A percentile compares a stretch with the other conserved stretches of the same genome.
phyloP scores from a whole-genome alignment of 2,113 vertebrate genomes.

The Urocolius indicus region DNA sequence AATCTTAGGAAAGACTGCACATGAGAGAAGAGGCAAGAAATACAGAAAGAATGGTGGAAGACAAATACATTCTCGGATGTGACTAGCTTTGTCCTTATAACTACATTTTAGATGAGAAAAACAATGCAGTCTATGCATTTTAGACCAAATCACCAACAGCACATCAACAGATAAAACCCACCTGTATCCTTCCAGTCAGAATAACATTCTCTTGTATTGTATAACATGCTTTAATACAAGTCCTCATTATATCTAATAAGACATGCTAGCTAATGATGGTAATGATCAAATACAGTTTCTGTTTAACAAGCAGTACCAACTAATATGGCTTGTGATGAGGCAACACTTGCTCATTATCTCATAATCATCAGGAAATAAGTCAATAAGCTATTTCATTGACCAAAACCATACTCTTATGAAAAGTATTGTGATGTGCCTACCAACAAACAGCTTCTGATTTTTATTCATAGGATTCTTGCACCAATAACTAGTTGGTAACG shows the following conservation, averaged over 20 bases:
- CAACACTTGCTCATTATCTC: conserved; percentile 18
- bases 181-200: background rate
- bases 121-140: conserved; percentile 1
- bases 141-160: background rate
- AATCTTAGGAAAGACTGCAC: conserved; percentile 15
- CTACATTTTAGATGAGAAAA: conserved; percentile 24
- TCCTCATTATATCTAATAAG: background rate
- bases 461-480: conserved; percentile 84
- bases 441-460: conserved; percentile 82
- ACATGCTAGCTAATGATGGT: background rate
- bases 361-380: conserved; percentile 70
- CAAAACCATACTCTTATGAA: conserved; percentile 69
- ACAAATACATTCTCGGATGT: conserved; percentile 19
- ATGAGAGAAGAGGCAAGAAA: conserved; percentile 4
- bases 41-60: background rate
- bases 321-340: background rate
- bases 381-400: conserved; percentile 79
- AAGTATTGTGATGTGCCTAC: conserved; percentile 58
- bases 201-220: background rate
- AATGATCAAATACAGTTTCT: background rate
- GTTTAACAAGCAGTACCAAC: conserved; percentile 13
- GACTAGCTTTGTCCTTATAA: conserved; percentile 11
- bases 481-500: conserved; percentile 75
- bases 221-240: background rate
- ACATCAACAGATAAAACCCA: background rate